A percentile compares a stretch with the other conserved stretches of the same genome.
These are phyloP conservation scores for Portevinia maculata DNA, from an alignment of 2,888 invertebrate genomes.

Conservation along the genomic window DNA sequence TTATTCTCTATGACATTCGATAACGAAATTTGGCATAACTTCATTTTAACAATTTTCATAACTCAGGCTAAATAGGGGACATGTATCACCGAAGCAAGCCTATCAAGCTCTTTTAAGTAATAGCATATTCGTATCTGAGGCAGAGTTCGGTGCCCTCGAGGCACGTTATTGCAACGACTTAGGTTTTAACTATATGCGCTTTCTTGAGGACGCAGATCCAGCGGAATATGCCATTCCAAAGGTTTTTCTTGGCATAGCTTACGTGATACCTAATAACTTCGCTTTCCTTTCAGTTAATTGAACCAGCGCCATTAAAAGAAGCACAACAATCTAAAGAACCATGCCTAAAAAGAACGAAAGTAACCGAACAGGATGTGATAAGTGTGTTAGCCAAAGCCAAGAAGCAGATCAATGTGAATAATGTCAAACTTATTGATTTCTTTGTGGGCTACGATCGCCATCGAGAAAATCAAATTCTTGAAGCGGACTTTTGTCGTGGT, in stretches of 20 bases:
- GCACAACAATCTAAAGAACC: slow-evolving; percentile 79
- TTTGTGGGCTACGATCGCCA: slow-evolving; percentile 87
- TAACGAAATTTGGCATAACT: background rate
- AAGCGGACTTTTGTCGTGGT: slow-evolving; percentile 88
- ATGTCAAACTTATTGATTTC: slow-evolving; percentile 87
- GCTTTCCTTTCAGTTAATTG: slow-evolving; percentile 28
- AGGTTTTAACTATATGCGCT: slow-evolving; percentile 89
- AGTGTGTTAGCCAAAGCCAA: slow-evolving; percentile 89
- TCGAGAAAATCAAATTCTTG: slow-evolving; percentile 86
- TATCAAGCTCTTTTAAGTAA: slow-evolving; percentile 88
- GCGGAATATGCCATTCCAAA: slow-evolving; percentile 80
- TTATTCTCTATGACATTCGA: background rate
- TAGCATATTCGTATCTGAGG: slow-evolving; percentile 86
- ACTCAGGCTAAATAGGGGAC: slow-evolving; percentile 87
- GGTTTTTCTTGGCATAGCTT: slow-evolving; percentile 45
- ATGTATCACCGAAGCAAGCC: slow-evolving; percentile 88
- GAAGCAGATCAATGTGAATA: slow-evolving; percentile 87
- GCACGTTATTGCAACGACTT: slow-evolving; percentile 88
- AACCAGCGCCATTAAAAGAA: slow-evolving; percentile 49
- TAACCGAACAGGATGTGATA: slow-evolving; percentile 86
- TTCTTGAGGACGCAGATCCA: slow-evolving; percentile 86
- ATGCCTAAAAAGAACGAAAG: slow-evolving; percentile 77
- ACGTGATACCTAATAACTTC: background rate
- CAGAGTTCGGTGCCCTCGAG: slow-evolving; percentile 88
- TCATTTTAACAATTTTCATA: background rate